Evolutionary conservation across 2,888 invertebrate species (phyloP).

Genomic region (Atethmia centrago): DNA sequence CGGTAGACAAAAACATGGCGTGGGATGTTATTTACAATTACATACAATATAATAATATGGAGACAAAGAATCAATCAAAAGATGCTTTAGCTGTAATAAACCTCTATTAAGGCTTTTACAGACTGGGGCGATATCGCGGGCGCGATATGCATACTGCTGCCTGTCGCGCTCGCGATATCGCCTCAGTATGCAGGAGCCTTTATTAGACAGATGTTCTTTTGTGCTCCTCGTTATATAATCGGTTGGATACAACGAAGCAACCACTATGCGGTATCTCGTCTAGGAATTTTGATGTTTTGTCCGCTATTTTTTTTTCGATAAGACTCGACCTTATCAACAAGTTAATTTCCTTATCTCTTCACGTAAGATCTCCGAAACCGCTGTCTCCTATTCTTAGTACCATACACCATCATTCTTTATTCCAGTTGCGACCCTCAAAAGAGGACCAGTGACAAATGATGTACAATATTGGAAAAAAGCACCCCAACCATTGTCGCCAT

Average conservation of each 20-base stretch:
- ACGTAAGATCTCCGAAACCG: constrained; percentile 11
- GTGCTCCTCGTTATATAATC: not conserved
- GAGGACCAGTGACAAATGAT: constrained; percentile 87
- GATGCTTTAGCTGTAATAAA: no score
- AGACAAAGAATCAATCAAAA: constrained; percentile 26
- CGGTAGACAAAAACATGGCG: constrained; percentile 29
- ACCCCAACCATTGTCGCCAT: constrained; percentile 76
- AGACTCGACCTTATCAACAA: not conserved
- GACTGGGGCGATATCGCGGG: no score
- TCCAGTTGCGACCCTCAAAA: constrained; percentile 78
- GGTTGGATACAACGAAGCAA: no score
- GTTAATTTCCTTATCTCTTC: not conserved
- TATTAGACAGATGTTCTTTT: not conserved
- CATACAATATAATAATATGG: constrained; percentile 20
- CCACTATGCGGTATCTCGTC: not conserved
- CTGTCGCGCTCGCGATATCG: no score
- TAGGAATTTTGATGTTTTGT: not conserved
- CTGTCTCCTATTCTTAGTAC: constrained; percentile 54
- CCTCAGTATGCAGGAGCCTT: no score
- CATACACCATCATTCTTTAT: constrained; percentile 74
- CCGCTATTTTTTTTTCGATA: no score
- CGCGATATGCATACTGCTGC: no score
- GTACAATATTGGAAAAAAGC: constrained; percentile 84
- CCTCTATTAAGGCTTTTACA: no score
- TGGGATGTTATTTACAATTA: constrained; percentile 42